A percentile compares a stretch with the other conserved stretches of the same genome.
These are phyloP conservation scores for Drosophila maculinotata DNA, from an alignment of 2,888 invertebrate species.

Conservation along the genomic window DNA sequence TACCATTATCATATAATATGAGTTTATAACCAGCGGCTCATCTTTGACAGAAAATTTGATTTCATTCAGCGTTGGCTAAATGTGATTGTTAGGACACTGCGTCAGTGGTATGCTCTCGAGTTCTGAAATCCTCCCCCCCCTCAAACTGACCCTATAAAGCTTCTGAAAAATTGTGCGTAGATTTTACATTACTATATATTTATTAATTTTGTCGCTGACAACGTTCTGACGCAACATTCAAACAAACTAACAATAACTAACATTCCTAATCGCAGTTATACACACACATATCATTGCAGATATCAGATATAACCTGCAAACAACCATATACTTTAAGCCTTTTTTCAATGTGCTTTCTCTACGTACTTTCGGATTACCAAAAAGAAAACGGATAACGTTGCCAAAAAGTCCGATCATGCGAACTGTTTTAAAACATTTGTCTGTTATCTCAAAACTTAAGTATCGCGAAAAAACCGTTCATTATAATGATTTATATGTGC, in stretches of 20 bases:
- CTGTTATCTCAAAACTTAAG: constrained; percentile 33
- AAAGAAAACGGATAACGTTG: neutral
- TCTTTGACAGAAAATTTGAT: constrained; percentile 19
- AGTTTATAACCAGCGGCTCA: neutral
- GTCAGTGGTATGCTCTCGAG: constrained; percentile 20
- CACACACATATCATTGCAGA: too few species aligned
- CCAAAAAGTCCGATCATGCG: constrained; percentile 5
- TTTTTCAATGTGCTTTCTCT: too few species aligned
- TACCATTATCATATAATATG: neutral
- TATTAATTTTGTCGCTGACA: neutral
- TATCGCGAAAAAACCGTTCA: constrained; percentile 12
- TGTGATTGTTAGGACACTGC: constrained; percentile 20
- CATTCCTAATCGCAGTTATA: neutral
- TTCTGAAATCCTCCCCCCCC: too few species aligned
- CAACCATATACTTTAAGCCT: too few species aligned
- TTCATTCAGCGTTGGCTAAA: constrained; percentile 25
- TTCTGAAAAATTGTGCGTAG: constrained; percentile 21
- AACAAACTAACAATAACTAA: neutral
- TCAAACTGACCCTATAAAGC: too few species aligned
- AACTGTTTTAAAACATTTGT: constrained; percentile 12
- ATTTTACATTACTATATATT: constrained; percentile 6
- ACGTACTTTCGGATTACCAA: neutral
- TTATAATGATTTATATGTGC: constrained; percentile 35
- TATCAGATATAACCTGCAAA: neutral
- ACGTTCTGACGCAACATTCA: constrained; percentile 13